Percentiles rank a stretch among this genome's conserved stretches.
phyloP scores from a whole-genome alignment of 1,140 invertebrate species.

The Orussus abietinus region DNA sequence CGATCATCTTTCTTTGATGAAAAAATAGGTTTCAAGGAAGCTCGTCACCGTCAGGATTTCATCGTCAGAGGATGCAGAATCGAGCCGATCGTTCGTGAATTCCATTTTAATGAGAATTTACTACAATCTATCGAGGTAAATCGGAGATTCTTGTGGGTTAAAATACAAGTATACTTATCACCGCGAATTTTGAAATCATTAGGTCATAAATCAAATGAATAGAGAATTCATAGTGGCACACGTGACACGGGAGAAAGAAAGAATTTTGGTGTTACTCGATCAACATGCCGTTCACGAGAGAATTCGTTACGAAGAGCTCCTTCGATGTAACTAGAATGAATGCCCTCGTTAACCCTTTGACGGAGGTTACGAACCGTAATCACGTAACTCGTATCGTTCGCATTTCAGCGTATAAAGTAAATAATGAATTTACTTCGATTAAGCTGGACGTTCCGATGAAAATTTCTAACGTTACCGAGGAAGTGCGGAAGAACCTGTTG shows the following conservation, averaged over 20 bases:
- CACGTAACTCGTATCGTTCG: slow-evolving; percentile 2
- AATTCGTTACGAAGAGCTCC: slow-evolving; percentile 47
- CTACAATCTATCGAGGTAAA: slow-evolving; percentile 4
- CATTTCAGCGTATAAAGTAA: slow-evolving; percentile 37
- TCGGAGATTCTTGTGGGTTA: neutral
- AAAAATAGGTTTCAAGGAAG: neutral
- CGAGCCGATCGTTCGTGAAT: slow-evolving; percentile 1
- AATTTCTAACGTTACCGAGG: slow-evolving; percentile 26
- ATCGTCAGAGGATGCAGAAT: slow-evolving; percentile 2
- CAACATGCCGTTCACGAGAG: slow-evolving; percentile 51
- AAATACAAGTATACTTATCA: slow-evolving; percentile 13
- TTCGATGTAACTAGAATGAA: slow-evolving; percentile 29
- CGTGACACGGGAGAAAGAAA: slow-evolving; percentile 26
- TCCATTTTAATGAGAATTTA: slow-evolving; percentile 7
- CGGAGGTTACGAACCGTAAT: neutral
- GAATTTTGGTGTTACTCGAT: slow-evolving; percentile 44
- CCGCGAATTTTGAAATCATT: slow-evolving; percentile 5
- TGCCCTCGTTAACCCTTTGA: neutral
- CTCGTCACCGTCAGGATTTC: neutral
- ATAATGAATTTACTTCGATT: slow-evolving; percentile 27
- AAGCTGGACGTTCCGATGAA: slow-evolving; percentile 31
- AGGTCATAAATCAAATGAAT: slow-evolving; percentile 40
- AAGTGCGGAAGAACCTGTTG: slow-evolving; percentile 23
- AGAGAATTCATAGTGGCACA: slow-evolving; percentile 42
- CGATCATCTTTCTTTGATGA: neutral